Conservation (phyloP, 2,797 vertebrate genomes). For the Gymnocypris eckloni region DNA sequence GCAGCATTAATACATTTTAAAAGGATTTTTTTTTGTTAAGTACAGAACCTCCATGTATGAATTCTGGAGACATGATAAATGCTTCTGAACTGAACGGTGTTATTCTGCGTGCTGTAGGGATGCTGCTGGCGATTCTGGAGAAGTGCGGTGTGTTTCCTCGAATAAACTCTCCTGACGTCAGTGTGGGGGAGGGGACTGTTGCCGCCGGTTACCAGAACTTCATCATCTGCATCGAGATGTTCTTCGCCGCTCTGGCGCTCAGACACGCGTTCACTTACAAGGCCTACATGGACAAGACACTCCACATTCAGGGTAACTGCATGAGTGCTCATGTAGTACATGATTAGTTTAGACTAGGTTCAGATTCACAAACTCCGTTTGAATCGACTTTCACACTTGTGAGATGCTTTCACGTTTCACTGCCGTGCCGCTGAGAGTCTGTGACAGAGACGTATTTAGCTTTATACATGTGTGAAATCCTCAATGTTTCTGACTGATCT, state of each 20-base stretch:
- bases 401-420: not conserved
- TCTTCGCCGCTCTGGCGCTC: slow-evolving; percentile 92
- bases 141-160: slow-evolving; percentile 95
- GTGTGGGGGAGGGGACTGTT: slow-evolving; percentile 92
- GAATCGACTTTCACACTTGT: not conserved
- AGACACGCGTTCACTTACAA: slow-evolving; percentile 93
- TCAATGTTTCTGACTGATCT: slow-evolving; percentile 24
- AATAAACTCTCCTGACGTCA: slow-evolving; percentile 86
- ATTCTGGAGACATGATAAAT: not conserved
- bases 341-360: not conserved
- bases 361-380: not conserved
- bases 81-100: not conserved
- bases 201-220: slow-evolving; percentile 98
- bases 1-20: not conserved
- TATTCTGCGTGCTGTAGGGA: slow-evolving; percentile 75
- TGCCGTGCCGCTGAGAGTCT: not conserved
- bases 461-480: not conserved
- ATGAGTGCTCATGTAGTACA: no score
- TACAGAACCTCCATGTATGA: no score
- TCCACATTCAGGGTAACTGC: slow-evolving; percentile 87
- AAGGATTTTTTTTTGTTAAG: not conserved
- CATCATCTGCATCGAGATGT: slow-evolving; percentile 98
- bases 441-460: not conserved
- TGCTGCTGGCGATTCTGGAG: slow-evolving; percentile 95
- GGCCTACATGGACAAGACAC: slow-evolving; percentile 91